Conservation (phyloP, 2,888 invertebrate genomes). For the Catocala sponsa region DNA sequence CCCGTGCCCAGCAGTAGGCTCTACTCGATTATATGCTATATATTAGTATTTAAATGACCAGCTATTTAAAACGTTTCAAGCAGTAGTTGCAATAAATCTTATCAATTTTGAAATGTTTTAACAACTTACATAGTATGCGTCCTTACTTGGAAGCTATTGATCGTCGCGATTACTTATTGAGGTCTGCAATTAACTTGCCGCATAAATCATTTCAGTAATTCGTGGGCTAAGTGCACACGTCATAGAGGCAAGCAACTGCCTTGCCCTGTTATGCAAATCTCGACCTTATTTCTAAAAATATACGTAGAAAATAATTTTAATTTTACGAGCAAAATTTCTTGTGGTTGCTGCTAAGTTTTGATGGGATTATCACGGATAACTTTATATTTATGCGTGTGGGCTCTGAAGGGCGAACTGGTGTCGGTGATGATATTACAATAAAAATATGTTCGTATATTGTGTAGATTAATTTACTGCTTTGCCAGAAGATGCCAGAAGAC, state of each 20-base stretch:
- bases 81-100: too few species aligned
- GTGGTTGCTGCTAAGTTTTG: constrained; percentile 50
- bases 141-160: constrained; percentile 19
- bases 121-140: not conserved
- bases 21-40: too few species aligned
- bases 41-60: too few species aligned
- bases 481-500: too few species aligned
- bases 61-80: too few species aligned
- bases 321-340: constrained; percentile 48
- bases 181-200: constrained; percentile 29
- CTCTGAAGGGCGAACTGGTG: constrained; percentile 8
- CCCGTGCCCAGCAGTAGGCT: too few species aligned
- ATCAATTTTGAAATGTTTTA: too few species aligned
- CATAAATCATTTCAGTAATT: constrained; percentile 51
- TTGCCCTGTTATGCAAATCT: constrained; percentile 48
- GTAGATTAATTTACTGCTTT: too few species aligned
- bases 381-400: constrained; percentile 49
- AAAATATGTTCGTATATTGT: constrained; percentile 6
- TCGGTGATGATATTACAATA: constrained; percentile 1
- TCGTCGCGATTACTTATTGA: constrained; percentile 19
- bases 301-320: constrained; percentile 31
- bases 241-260: constrained; percentile 33
- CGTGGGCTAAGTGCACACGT: constrained; percentile 41
- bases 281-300: constrained; percentile 41
- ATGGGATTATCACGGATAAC: constrained; percentile 45